These are phyloP conservation scores for Rhaphigaster nebulosa DNA, from an alignment of 2,888 invertebrate genomes.

Conservation along the genomic window DNA sequence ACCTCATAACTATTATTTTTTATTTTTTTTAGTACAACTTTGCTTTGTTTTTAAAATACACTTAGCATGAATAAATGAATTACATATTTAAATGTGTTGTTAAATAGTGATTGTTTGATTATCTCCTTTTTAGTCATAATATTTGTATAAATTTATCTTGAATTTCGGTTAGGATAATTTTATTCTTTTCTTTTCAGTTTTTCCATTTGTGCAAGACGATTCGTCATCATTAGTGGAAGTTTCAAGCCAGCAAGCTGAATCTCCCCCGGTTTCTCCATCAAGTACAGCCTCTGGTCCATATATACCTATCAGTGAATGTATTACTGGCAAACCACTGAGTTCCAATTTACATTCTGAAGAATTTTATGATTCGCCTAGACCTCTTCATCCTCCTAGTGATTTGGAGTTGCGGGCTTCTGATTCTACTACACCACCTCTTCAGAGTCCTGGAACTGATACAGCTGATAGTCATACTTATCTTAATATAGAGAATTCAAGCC, in stretches of 20 bases:
- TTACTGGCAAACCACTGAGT: constrained; percentile 76
- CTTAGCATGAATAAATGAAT: too few relatives aligned
- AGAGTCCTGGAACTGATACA: constrained; percentile 75
- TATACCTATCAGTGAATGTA: constrained; percentile 93
- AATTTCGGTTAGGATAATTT: neutral
- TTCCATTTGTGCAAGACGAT: constrained; percentile 63
- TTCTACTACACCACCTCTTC: constrained; percentile 71
- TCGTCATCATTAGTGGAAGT: constrained; percentile 68
- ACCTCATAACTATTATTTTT: too few relatives aligned
- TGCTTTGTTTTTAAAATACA: too few relatives aligned
- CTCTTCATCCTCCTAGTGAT: constrained; percentile 66
- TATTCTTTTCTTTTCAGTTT: constrained; percentile 58
- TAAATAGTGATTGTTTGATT: too few relatives aligned
- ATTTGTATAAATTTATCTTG: neutral
- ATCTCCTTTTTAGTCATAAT: too few relatives aligned
- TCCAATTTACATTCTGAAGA: constrained; percentile 65
- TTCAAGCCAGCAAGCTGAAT: constrained; percentile 69
- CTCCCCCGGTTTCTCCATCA: constrained; percentile 76
- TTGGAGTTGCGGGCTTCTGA: constrained; percentile 65
- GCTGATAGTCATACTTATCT: constrained; percentile 70
- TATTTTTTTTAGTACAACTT: too few relatives aligned
- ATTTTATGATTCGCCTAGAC: constrained; percentile 67
- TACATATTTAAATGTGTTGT: too few relatives aligned
- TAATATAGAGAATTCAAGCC: constrained; percentile 68
- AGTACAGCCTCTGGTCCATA: constrained; percentile 82